These are phyloP conservation scores for Cyclopterus lumpus DNA, from an alignment of 2,797 vertebrate genomes.

Conservation along the genomic window DNA sequence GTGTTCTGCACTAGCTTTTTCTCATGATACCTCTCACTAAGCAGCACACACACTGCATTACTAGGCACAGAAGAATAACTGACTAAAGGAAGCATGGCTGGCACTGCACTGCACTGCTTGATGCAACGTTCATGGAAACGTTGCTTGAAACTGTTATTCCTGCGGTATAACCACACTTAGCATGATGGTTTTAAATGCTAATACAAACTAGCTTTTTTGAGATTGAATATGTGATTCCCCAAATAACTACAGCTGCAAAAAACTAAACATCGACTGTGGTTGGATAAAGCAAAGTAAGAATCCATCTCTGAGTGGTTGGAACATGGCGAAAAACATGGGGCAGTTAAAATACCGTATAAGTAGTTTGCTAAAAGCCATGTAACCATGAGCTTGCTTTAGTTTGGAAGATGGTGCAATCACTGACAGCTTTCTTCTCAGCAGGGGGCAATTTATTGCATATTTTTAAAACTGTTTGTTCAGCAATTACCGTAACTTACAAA, in stretches of 20 bases:
- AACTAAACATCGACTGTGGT: neutral
- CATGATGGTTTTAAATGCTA: neutral
- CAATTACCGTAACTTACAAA: conserved; percentile 6
- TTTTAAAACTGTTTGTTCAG: conserved; percentile 4
- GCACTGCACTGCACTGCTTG: neutral
- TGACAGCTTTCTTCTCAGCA: neutral
- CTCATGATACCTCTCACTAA: neutral
- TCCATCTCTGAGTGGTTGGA: neutral
- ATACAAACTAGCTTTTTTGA: neutral
- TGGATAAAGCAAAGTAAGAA: neutral
- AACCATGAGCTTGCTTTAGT: neutral
- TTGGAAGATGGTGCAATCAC: neutral
- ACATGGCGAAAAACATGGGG: neutral
- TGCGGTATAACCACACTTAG: neutral
- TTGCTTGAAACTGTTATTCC: neutral
- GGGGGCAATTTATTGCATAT: neutral
- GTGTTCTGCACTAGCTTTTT: neutral
- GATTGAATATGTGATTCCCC: neutral
- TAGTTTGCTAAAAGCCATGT: neutral
- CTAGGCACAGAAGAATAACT: neutral
- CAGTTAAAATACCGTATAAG: neutral
- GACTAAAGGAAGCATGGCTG: neutral
- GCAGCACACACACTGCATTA: neutral
- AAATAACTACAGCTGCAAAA: neutral
- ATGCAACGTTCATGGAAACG: conserved; percentile 13